These are phyloP conservation scores for Tortricodes alternella DNA, from an alignment of 2,888 invertebrate species.

Conservation along the genomic window DNA sequence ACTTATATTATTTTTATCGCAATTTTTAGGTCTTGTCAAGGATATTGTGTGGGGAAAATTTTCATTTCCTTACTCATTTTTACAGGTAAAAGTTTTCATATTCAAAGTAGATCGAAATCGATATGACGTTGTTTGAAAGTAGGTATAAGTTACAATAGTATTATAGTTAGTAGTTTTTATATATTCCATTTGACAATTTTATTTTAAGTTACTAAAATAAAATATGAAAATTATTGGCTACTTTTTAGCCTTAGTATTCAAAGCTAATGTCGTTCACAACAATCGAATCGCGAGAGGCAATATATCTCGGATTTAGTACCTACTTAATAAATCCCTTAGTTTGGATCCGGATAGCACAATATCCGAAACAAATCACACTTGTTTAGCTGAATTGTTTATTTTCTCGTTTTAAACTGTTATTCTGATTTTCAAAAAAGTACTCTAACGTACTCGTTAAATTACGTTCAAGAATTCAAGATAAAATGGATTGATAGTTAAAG, in stretches of 20 bases:
- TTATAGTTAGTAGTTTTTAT: no score
- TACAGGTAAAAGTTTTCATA: slow-evolving; percentile 58
- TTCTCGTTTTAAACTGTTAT: not conserved
- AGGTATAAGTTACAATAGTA: no score
- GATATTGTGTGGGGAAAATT: slow-evolving; percentile 74
- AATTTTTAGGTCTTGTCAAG: slow-evolving; percentile 66
- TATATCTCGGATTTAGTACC: slow-evolving; percentile 5
- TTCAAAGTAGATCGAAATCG: not conserved
- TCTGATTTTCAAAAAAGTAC: slow-evolving; percentile 2
- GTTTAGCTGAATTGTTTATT: slow-evolving; percentile 2
- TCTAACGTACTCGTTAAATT: no score
- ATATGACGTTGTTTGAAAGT: not conserved
- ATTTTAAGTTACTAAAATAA: no score
- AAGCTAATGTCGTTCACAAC: not conserved
- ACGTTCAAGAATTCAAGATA: no score
- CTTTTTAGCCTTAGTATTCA: not conserved
- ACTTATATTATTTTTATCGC: not conserved
- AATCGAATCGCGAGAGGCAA: slow-evolving; percentile 2
- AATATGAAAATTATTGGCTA: not conserved
- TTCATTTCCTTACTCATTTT: slow-evolving; percentile 72
- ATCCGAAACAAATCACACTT: slow-evolving; percentile 5
- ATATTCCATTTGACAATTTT: no score
- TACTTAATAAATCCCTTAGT: slow-evolving; percentile 13
- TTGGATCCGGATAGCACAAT: slow-evolving; percentile 12
- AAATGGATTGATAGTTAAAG: no score